These are phyloP conservation scores for Campylomormyrus numenius DNA, from an alignment of 2,113 vertebrate genomes.

Conservation along the genomic window DNA sequence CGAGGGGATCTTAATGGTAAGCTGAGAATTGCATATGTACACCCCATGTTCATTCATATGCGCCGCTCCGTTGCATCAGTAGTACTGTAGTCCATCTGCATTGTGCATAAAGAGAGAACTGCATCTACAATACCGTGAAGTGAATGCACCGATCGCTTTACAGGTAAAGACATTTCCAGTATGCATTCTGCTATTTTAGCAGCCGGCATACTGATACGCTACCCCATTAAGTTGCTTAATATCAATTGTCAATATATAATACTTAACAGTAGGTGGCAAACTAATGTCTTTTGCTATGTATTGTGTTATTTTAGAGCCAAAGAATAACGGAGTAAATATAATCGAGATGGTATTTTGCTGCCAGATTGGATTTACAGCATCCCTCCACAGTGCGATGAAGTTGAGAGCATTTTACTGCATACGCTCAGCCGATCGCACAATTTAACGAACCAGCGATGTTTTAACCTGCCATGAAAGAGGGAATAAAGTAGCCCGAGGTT, in stretches of 20 bases:
- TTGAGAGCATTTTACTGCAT: slow-evolving; percentile 20
- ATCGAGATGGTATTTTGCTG: background rate
- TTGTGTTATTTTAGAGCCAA: background rate
- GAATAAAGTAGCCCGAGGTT: background rate
- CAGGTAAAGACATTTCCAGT: slow-evolving; percentile 9
- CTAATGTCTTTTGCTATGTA: background rate
- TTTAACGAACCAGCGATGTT: background rate
- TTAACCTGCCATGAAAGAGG: background rate
- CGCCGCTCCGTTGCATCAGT: slow-evolving; percentile 14
- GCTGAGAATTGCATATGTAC: slow-evolving; percentile 6
- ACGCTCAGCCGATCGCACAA: background rate
- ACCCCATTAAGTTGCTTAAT: background rate
- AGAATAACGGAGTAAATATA: background rate
- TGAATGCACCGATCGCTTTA: slow-evolving; percentile 9
- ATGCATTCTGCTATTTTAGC: background rate
- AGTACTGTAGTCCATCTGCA: slow-evolving; percentile 20
- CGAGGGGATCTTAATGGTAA: slow-evolving; percentile 9
- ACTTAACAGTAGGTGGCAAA: background rate
- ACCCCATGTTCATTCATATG: background rate
- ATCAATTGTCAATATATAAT: background rate
- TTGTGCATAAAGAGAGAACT: slow-evolving; percentile 19
- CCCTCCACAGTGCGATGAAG: background rate
- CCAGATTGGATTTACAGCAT: background rate
- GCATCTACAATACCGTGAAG: slow-evolving; percentile 9
- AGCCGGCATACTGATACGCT: background rate